Evolutionary conservation across 2,113 vertebrate genomes (phyloP).

Genomic region (Macrotis lagotis): DNA sequence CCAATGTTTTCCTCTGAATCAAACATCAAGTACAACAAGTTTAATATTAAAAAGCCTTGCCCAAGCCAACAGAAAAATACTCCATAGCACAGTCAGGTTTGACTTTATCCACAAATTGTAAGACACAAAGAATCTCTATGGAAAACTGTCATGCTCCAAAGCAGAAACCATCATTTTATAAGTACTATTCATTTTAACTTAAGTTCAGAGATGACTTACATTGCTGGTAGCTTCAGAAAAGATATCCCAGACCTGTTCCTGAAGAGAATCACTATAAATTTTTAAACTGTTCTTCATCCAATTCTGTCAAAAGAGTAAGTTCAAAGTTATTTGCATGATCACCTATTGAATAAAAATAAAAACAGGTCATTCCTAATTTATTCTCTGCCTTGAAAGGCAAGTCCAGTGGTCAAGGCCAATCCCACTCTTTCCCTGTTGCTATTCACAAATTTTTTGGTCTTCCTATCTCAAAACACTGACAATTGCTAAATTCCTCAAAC

Average conservation of each 20-base stretch:
- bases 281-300: slow-evolving; percentile 97
- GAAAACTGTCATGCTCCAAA: slow-evolving; percentile 16
- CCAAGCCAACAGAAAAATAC: neutral
- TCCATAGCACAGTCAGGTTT: neutral
- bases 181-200: neutral
- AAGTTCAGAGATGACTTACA: slow-evolving; percentile 82
- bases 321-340: neutral
- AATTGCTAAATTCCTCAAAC: neutral
- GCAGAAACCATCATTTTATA: neutral
- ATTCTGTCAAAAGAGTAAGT: slow-evolving; percentile 84
- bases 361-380: neutral
- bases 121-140: slow-evolving; percentile 38
- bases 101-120: neutral
- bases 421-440: neutral
- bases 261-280: slow-evolving; percentile 84
- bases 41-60: neutral
- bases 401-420: neutral
- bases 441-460: too few species aligned
- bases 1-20: neutral
- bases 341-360: neutral
- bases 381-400: neutral
- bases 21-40: neutral
- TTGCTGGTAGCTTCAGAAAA: slow-evolving; percentile 86
- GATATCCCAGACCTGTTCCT: slow-evolving; percentile 94
- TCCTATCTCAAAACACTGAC: neutral